These are phyloP conservation scores for Xiphophorus couchianus DNA, from an alignment of 2,113 vertebrate genomes.

Conservation along the genomic window DNA sequence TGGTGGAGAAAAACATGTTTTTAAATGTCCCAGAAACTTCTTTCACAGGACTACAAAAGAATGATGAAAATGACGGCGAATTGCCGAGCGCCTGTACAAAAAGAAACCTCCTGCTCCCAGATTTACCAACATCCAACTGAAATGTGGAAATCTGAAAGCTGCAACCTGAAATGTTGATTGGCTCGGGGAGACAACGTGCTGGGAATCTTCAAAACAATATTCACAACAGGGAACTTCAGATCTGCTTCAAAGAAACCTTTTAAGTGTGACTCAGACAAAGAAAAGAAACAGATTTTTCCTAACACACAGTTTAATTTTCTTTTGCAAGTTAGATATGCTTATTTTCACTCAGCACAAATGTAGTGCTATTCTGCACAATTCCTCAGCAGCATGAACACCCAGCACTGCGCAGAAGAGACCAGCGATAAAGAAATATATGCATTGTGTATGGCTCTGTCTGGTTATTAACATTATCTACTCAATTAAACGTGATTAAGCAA, in stretches of 20 bases:
- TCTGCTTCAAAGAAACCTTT: conserved; percentile 22
- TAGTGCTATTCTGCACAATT: not conserved
- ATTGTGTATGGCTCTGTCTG: not conserved
- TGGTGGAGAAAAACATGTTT: not conserved
- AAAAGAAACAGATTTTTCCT: not conserved
- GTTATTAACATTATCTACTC: not conserved
- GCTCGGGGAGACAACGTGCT: not conserved
- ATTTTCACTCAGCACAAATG: not conserved
- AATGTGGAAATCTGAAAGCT: not conserved
- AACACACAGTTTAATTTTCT: not conserved
- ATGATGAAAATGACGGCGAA: not conserved
- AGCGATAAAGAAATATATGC: not conserved
- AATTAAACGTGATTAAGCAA: not conserved
- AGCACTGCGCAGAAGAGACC: not conserved
- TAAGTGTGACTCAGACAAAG: not conserved
- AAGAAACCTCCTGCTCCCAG: conserved; percentile 7
- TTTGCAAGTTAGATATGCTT: not conserved
- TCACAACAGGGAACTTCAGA: not conserved
- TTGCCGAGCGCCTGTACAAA: not conserved
- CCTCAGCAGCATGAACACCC: too few relatives aligned
- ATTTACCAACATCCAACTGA: conserved; percentile 8
- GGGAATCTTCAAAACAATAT: conserved; percentile 4
- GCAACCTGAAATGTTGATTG: conserved; percentile 17
- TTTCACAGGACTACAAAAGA: not conserved
- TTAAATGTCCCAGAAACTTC: conserved; percentile 14